phyloP scores from a whole-genome alignment of 1,140 invertebrate genomes.

The Drosophila auraria region DNA sequence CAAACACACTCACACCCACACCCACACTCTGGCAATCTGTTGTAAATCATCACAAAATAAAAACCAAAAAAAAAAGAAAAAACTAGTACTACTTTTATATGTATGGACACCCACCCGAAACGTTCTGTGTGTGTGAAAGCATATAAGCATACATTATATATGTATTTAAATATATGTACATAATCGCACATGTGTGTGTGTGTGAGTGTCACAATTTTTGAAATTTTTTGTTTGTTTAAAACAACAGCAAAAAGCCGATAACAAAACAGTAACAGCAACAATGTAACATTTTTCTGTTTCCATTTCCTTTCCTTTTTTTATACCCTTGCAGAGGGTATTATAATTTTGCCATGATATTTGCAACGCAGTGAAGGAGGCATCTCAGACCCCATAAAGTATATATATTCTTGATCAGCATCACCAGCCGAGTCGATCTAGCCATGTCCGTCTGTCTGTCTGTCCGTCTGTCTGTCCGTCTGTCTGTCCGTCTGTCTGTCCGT shows the following conservation, averaged over 20 bases:
- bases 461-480: no score
- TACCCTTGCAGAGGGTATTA: no score
- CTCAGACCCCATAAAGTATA: no score
- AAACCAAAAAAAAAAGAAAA: slow-evolving; percentile 4
- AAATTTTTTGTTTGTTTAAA: slow-evolving; percentile 16
- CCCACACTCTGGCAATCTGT: slow-evolving; percentile 49
- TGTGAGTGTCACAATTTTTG: slow-evolving; percentile 22
- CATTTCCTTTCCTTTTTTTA: not conserved
- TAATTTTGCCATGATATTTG: no score
- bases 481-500: no score
- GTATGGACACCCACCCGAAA: slow-evolving; percentile 30
- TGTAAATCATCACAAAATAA: slow-evolving; percentile 67
- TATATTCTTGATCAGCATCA: no score
- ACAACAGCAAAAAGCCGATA: slow-evolving; percentile 18
- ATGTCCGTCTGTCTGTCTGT: no score
- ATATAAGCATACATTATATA: slow-evolving; percentile 33
- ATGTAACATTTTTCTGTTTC: slow-evolving; percentile 22
- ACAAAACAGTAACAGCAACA: slow-evolving; percentile 30
- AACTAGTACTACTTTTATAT: not conserved
- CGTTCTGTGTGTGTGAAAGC: slow-evolving; percentile 40
- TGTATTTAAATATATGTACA: slow-evolving; percentile 45
- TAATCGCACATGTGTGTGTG: slow-evolving; percentile 22
- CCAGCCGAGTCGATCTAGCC: no score
- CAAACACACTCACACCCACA: slow-evolving; percentile 17
- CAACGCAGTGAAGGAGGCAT: no score